Conservation (phyloP, 30 jellyfish, hydroid and myxozoan genomes). For the Aurelia sp. region DNA sequence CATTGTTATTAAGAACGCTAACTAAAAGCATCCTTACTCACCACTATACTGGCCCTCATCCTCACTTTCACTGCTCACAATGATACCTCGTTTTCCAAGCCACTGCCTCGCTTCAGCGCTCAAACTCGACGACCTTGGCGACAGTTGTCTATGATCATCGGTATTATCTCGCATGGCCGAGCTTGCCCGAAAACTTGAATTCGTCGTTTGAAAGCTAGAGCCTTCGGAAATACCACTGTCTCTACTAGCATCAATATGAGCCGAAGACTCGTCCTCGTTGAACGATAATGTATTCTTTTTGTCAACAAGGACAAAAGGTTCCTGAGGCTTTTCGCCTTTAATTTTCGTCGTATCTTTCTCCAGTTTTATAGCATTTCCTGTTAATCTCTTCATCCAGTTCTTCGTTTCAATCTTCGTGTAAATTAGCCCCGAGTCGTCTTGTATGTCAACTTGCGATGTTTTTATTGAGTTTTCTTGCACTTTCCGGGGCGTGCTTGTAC, state of each 20-base stretch:
- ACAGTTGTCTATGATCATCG: neutral
- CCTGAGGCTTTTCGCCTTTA: neutral
- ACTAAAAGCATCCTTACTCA: neutral
- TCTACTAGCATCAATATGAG: conserved; percentile 71
- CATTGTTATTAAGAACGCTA: too few species aligned
- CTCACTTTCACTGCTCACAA: conserved; percentile 51
- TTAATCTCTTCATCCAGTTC: conserved; percentile 25
- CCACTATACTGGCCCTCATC: conserved; percentile 39
- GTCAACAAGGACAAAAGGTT: conserved; percentile 1
- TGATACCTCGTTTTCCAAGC: conserved; percentile 88
- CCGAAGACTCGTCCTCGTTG: conserved; percentile 35
- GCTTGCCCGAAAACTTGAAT: conserved; percentile 18
- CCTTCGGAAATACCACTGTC: conserved; percentile 97
- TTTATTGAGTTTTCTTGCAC: conserved; percentile 25
- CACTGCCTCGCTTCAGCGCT: conserved; percentile 87
- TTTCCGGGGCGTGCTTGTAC: conserved; percentile 72
- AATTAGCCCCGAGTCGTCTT: conserved; percentile 60
- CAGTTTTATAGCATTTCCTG: conserved; percentile 59
- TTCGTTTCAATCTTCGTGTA: conserved; percentile 58
- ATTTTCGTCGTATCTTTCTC: conserved; percentile 2
- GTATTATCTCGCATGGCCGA: conserved; percentile 1
- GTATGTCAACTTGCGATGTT: neutral
- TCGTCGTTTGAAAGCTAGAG: conserved; percentile 38
- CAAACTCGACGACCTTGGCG: conserved; percentile 66
- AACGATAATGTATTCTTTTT: conserved; percentile 9